Evolutionary conservation across 2,888 invertebrate genomes (phyloP), one percentile per base, ranked within the genome.

Genomic region (Aspidiotus destructor): DNA sequence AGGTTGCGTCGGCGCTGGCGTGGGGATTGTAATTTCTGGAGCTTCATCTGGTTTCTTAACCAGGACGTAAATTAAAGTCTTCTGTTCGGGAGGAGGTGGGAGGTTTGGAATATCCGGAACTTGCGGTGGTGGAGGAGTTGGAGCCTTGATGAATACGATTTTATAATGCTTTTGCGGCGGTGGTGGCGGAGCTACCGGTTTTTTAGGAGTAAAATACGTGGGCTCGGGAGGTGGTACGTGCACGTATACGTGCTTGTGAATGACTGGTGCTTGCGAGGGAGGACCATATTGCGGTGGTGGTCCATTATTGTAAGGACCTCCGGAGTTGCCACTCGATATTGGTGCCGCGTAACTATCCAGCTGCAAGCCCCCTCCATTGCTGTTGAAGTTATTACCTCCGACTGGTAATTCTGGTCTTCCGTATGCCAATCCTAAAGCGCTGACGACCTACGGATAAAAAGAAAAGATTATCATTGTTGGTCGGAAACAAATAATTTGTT

Each of bases 171-270:
- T 89, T 77, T 88, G 88, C 1, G 88, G 85, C 40, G 85, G 78
- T 28, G 77, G 75, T 0, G 76, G 76, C 2, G 77, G 77, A 2
- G 80, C 77, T 2, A 75, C 72, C 69, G 80, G 84, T 76, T 82
- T 86, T 17, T 87, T 84, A 17, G 85, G 82, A 52, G 84, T 84
- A 75, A 86, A 83, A 75, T 90, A 90, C 42, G 86, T 87, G 3
- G 79, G 77, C 78, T 92, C 91, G 74, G 91, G 90, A 69, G 91
- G 92, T 62, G 92, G 91, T 16, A 92, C 90, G 78, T 92, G 92
- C 16, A 92, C 91, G 79, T 92, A 92, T 13, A 92, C 91, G 77
- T 92, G 92, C 76, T 92, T 92, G 79, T 92, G 92, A 64, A 92
- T 85, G 54, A 89, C 86, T 68, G 89, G 87, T 70, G 85, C 85